phyloP scores from a whole-genome alignment of 2,797 vertebrate species.

The Hephaestus fuliginosus region DNA sequence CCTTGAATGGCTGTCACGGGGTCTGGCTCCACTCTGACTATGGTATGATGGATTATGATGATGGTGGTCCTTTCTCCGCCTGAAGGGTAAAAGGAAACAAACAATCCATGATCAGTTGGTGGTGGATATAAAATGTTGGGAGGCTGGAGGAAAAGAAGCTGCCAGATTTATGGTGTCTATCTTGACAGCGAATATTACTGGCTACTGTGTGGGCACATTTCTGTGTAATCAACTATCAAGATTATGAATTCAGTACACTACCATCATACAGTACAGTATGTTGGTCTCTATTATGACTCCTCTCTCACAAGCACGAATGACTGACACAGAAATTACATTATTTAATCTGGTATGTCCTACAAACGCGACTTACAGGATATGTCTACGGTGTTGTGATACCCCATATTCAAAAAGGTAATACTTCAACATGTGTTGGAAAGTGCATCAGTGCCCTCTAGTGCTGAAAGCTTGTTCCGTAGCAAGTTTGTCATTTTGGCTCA shows the following conservation, averaged over 20 bases:
- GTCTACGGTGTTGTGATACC: not conserved
- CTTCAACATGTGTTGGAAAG: constrained; percentile 27
- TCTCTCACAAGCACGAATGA: not conserved
- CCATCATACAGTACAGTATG: not conserved
- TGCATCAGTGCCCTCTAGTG: constrained; percentile 80
- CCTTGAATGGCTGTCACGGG: constrained; percentile 86
- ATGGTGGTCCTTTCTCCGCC: constrained; percentile 85
- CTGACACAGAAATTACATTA: not conserved
- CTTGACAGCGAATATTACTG: not conserved
- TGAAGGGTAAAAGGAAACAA: constrained; percentile 79
- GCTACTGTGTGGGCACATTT: not conserved
- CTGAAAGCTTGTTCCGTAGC: not conserved
- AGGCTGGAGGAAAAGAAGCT: constrained; percentile 24
- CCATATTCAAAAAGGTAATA: not conserved
- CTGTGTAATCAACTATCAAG: not conserved
- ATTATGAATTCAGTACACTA: not conserved
- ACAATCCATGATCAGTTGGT: constrained; percentile 72
- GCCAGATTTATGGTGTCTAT: constrained; percentile 15
- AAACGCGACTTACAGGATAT: not conserved
- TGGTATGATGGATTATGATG: constrained; percentile 88
- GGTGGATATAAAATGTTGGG: constrained; percentile 47
- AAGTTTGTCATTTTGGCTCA: not conserved
- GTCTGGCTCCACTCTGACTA: constrained; percentile 87
- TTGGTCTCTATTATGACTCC: not conserved
- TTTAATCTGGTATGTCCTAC: not conserved